Evolutionary conservation across 2,797 vertebrate genomes (phyloP), one percentile per base, ranked within the genome.

Genomic region (Xiphorhynchus erythropygius): DNA sequence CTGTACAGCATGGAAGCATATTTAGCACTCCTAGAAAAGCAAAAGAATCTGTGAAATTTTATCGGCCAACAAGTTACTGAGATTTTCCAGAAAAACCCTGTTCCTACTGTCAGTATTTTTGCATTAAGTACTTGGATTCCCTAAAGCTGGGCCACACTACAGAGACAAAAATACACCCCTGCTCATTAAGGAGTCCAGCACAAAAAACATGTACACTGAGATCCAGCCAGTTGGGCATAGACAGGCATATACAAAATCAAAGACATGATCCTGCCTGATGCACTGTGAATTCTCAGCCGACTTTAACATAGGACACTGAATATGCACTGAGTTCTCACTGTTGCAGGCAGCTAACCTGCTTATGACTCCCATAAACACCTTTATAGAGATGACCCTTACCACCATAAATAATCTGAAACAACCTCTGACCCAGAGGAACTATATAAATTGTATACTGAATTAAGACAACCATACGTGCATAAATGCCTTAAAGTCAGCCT

Each of bases 201-300:
- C 13, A 64, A 56, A 8, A 47, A 76, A 33, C 10, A 10, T 0
- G 2, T 4, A 17, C 0, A 1, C 13, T 78, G 32, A 60, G 18
- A 70, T n/a, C 24, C 32, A 56, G 25, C 21, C 37, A 53, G 9
- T 2, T 60, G 57, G 25, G n/a, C 68, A 35, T 14, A 46, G n/a
- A 27, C 7, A 56, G 37, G 23, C 10, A 25, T 3, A 7, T 5
- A 14, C 23, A 53, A 13, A 5, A 64, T 11, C 17, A 81, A 76
- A 81, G 8, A 13, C 22, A 22, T 2, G 0, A 18, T 41, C 22
- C 32, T 78, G 32, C 53, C 27, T 57, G 11, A 35, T 35, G 28
- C 30, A 18, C 16, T 3, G 9, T 55, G 39, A 78, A 33, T 47
- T 71, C 56, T 64, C 71, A 55, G 39, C 9, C 60, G 10, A 15